These are phyloP conservation scores for Anthrax anthrax DNA, from an alignment of 2,888 invertebrate genomes.

Conservation along the genomic window DNA sequence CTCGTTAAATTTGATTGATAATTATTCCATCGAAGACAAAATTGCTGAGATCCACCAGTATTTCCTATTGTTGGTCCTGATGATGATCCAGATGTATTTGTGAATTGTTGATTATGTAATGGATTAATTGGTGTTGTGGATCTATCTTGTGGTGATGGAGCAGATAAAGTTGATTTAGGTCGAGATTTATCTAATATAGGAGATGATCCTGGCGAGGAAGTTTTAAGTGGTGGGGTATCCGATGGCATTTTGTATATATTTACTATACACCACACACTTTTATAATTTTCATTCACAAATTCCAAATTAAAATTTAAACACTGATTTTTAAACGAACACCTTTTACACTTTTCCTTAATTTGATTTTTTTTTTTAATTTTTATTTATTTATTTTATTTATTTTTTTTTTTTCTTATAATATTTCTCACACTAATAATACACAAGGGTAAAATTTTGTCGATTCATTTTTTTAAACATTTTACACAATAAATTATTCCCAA, in stretches of 20 bases:
- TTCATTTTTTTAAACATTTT: neutral
- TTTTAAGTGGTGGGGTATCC: slow-evolving; percentile 16
- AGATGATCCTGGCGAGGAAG: slow-evolving; percentile 9
- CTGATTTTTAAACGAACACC: neutral
- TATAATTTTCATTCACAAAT: neutral
- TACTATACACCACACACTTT: neutral
- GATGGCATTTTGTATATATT: slow-evolving; percentile 15
- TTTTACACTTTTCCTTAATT: neutral
- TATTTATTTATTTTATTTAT: too few species aligned
- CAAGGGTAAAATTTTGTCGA: neutral
- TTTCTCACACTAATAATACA: too few species aligned
- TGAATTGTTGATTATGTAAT: too few species aligned
- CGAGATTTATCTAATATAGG: slow-evolving; percentile 3
- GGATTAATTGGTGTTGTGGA: slow-evolving; percentile 2
- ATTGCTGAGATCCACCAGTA: slow-evolving; percentile 53
- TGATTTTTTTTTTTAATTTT: neutral
- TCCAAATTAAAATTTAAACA: neutral
- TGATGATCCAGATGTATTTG: slow-evolving; percentile 6
- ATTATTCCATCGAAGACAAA: slow-evolving; percentile 87
- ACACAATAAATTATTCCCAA: neutral
- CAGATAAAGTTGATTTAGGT: slow-evolving; percentile 8
- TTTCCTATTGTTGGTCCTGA: slow-evolving; percentile 7
- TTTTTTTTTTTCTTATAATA: too few species aligned
- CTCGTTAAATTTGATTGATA: slow-evolving; percentile 79
- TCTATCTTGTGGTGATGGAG: slow-evolving; percentile 4